phyloP scores from a whole-genome alignment of 2,888 invertebrate genomes.

The Nomada fabriciana region DNA sequence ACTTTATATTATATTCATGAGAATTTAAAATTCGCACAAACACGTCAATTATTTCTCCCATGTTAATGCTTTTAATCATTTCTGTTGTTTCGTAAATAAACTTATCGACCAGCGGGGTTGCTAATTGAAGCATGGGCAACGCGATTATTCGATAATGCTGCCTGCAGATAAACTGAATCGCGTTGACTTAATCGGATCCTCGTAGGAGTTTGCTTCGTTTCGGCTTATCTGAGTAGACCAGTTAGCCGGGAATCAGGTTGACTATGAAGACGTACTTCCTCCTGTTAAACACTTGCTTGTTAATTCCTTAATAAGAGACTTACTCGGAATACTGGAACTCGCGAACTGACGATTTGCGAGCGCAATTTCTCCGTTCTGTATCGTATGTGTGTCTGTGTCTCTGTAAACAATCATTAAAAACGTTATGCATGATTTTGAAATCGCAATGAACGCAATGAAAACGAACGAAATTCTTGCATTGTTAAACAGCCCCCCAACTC shows the following conservation, averaged over 20 bases:
- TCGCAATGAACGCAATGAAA: too few species aligned
- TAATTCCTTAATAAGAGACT: slow-evolving; percentile 55
- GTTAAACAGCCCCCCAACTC: too few species aligned
- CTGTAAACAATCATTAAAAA: slow-evolving; percentile 4
- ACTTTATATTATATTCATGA: not conserved
- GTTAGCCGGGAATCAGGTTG: slow-evolving; percentile 55
- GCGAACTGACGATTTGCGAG: slow-evolving; percentile 20
- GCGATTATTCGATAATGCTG: slow-evolving; percentile 39
- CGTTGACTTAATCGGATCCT: slow-evolving; percentile 50
- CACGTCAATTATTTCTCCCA: not conserved
- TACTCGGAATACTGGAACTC: slow-evolving; percentile 28
- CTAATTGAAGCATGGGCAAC: slow-evolving; percentile 1
- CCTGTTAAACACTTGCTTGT: slow-evolving; percentile 45
- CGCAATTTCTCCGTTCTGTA: slow-evolving; percentile 5
- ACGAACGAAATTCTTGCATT: too few species aligned
- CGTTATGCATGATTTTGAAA: not conserved
- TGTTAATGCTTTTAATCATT: not conserved
- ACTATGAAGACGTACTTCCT: slow-evolving; percentile 47
- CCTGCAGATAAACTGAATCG: slow-evolving; percentile 18
- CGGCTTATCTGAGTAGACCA: slow-evolving; percentile 62
- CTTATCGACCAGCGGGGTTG: not conserved
- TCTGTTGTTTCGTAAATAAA: not conserved
- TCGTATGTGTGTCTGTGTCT: not conserved
- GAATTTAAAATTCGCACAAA: not conserved
- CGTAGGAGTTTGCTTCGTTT: slow-evolving; percentile 45